Evolutionary conservation across 1,140 invertebrate species (phyloP), one percentile per base, ranked within the genome.

Genomic region (Monomorium pharaonis): DNA sequence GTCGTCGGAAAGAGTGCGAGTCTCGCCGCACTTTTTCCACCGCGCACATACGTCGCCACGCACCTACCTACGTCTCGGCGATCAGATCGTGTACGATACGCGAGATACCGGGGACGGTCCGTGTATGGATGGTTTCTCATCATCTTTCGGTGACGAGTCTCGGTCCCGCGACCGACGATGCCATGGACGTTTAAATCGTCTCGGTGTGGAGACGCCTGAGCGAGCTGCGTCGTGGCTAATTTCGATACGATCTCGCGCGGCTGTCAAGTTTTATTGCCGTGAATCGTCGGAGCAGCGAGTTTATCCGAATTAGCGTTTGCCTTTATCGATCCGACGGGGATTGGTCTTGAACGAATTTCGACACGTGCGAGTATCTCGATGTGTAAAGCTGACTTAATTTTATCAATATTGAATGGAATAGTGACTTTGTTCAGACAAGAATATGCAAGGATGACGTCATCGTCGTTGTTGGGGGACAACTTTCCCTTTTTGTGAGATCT

Each of bases 101-200:
- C 67, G 27, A 16, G n/a, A 30, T 27, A 6, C 16, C 16, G 69
- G 21, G n/a, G n/a, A 18, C 5, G 5, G 5, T 60, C 14, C 58
- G 51, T 9, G 51, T 54, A 7, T 54, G 51, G n/a, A 54, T n/a
- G 7, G 9, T 54, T 12, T 56, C 16, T 44, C 12, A 7, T 9
- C 3, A 18, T 12, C 18, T 24, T 6, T 33, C 16, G 10, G 24
- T 14, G 49, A 51, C 33, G n/a, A 18, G 7, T 60, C 56, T 27
- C n/a, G n/a, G n/a, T n/a, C 6, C 18, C 24, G 7, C 60, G 60
- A 37, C 14, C 30, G 62, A 80, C 62, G 30, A 67, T 67, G 30
- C 60, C 60, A 67, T n/a, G n/a, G n/a, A n/a, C 76, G 16, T 54
- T 80, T 5, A n/a, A 78, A 24, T 80, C 9, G n/a, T 47, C 56